Percentiles rank a stretch among this genome's conserved stretches.
phyloP scores from a whole-genome alignment of 2,797 vertebrate species.

The Schizothorax lantsangensis region DNA sequence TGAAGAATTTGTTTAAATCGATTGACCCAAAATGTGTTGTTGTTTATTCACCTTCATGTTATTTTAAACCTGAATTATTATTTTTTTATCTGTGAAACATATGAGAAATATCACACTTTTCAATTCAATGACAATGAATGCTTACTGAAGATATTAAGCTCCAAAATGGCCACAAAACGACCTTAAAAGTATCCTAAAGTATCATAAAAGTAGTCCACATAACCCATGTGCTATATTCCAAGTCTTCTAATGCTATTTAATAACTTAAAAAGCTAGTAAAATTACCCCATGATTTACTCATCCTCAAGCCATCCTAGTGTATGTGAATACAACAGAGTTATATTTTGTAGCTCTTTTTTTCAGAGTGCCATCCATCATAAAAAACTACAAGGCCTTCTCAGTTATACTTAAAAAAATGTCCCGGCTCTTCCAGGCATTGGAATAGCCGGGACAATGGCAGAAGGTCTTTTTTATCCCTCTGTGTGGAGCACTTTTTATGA shows the following conservation, averaged over 20 bases:
- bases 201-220: background rate
- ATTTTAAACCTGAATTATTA: background rate
- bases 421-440: background rate
- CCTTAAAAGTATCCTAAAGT: background rate
- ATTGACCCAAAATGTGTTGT: background rate
- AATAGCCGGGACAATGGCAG: background rate
- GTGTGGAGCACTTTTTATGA: no score
- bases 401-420: no score
- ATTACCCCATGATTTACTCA: background rate
- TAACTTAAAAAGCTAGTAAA: background rate
- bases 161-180: background rate
- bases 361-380: no score
- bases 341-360: no score
- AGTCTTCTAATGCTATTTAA: background rate
- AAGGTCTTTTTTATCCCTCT: no score
- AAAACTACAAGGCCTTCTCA: no score
- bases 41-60: background rate
- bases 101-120: background rate
- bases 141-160: background rate
- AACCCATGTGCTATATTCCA: background rate
- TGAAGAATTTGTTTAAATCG: background rate
- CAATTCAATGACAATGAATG: background rate
- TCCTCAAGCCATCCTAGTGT: background rate
- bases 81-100: background rate
- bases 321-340: background rate